Base-by-base conservation (phyloP, 1,140 invertebrate genomes). In the Sipha flava region DNA sequence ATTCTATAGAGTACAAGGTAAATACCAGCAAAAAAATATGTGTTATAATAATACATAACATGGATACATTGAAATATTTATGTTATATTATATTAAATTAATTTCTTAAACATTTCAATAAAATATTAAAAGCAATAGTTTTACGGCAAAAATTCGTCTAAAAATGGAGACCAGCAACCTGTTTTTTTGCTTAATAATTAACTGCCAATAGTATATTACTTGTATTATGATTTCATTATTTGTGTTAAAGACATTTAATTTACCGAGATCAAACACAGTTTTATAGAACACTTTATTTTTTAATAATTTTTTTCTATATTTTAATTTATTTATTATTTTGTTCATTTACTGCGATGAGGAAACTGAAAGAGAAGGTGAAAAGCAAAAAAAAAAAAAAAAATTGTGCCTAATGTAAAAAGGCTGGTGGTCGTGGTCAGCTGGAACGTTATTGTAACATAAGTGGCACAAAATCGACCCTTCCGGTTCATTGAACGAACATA, bases 401-500 rank as follows among this genome's bases (percentile, higher is more conserved):
- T 31, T 43, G 21, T 14, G 37, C 12, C n/a, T 21, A 5, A 6
- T 66, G 37, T 66, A 43, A 66, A 66, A 6, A 52, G n/a, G 47
- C 1, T 4, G n/a, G 6, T 18, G 23, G 12, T 14, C 7, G 47
- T n/a, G 52, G 49, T 77, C 52, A 29, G 14, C 21, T 5, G 23
- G 21, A 57, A 59, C 31, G 72, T 29, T 59, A 59, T 59, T 29
- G 6, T 26, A 43, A 40, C 52, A 77, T 52, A 59, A 77, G 72
- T 77, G 49, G 14, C 21, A 29, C 10, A 57, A 59, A 77, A 43
- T 57, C 72, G 52, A 77, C 34, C 52, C 72, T 77, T 77, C 34
- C 72, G 52, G 72, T 77, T 23, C 72, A 77, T 77, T n/a, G 49
- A n/a, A 16, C 14, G 52, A 37, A 57, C 34, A 77, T 57, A 77